These are phyloP conservation scores for Columbina picui DNA, from an alignment of 2,113 vertebrate genomes.

Conservation along the genomic window DNA sequence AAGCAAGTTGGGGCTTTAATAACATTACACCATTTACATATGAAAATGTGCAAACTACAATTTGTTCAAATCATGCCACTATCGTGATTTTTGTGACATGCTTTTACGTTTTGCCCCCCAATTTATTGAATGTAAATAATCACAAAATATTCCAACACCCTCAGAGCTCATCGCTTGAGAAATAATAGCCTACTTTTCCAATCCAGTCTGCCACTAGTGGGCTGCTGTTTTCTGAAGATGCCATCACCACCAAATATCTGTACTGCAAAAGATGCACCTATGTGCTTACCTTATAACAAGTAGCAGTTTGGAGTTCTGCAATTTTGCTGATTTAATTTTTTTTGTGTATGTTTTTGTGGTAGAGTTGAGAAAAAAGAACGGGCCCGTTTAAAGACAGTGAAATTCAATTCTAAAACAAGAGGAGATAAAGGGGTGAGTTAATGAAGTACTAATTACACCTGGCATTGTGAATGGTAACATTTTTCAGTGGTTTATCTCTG, in stretches of 20 bases:
- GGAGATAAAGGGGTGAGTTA: constrained; percentile 94
- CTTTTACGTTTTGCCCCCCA: not conserved
- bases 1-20: not conserved
- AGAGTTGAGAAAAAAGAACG: constrained; percentile 98
- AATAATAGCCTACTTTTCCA: not conserved
- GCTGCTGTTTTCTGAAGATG: not conserved
- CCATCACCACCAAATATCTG: not conserved
- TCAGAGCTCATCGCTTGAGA: not conserved
- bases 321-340: not conserved
- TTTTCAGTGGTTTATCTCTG: not conserved
- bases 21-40: not conserved
- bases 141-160: not conserved
- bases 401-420: constrained; percentile 96
- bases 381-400: constrained; percentile 96
- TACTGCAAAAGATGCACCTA: not conserved
- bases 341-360: constrained; percentile 1
- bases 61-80: not conserved
- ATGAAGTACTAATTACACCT: constrained; percentile 35
- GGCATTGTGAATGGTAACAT: not conserved
- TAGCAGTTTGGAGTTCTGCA: not conserved
- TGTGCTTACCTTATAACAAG: not conserved
- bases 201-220: not conserved
- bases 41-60: not conserved
- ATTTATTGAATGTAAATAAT: not conserved
- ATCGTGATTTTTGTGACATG: rapidly evolving